Conservation (phyloP, 30 jellyfish, hydroid and myxozoan genomes). For the Pelagia noctiluca region DNA sequence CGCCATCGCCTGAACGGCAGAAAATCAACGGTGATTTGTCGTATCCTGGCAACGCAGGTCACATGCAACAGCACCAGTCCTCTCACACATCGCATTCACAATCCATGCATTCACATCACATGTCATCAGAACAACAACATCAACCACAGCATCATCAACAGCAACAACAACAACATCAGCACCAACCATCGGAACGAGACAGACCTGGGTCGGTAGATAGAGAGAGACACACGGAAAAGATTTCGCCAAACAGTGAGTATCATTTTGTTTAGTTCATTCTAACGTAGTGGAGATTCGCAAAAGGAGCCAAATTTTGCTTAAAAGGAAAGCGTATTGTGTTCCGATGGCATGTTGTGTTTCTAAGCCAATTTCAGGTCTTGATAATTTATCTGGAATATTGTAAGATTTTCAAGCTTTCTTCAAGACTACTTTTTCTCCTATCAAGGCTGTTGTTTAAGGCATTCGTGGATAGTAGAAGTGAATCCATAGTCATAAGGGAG, state of each 20-base stretch:
- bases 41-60: slow-evolving; percentile 33
- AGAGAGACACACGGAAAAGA: slow-evolving; percentile 1
- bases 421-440: too few relatives aligned
- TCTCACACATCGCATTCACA: slow-evolving; percentile 63
- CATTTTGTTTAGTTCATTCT: too few relatives aligned
- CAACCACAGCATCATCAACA: slow-evolving; percentile 50
- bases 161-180: slow-evolving; percentile 36
- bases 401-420: too few relatives aligned
- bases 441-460: too few relatives aligned
- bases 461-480: too few relatives aligned
- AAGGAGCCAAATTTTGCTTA: too few relatives aligned
- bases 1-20: slow-evolving; percentile 95
- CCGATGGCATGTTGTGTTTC: too few relatives aligned
- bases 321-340: too few relatives aligned
- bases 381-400: too few relatives aligned
- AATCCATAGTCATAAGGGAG: too few relatives aligned
- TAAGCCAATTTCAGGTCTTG: too few relatives aligned
- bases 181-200: slow-evolving; percentile 47
- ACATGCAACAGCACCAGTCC: slow-evolving; percentile 56
- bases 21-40: slow-evolving; percentile 72
- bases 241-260: background rate
- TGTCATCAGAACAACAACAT: slow-evolving; percentile 35
- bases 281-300: too few relatives aligned
- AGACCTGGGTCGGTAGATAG: slow-evolving; percentile 50
- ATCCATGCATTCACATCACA: slow-evolving; percentile 38